Base-by-base conservation (phyloP, 1,140 invertebrate genomes). In the Theocolax elegans region DNA sequence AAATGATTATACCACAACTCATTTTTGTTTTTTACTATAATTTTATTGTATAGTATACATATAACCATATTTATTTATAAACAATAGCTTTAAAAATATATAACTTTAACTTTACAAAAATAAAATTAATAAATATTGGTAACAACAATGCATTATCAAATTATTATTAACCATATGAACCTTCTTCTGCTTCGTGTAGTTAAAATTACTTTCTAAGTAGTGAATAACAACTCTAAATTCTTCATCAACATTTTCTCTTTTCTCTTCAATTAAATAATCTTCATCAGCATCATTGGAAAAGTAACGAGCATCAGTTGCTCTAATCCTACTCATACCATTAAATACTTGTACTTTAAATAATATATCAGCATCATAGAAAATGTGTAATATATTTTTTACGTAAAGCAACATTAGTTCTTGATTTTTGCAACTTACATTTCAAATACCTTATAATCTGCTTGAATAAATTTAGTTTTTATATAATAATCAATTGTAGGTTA, bases 191-290 rank as follows among this genome's bases (percentile, higher is more conserved):
- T 85, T 94, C 90, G 77, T 92, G 84, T 13, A n/a, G n/a, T n/a
- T n/a, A n/a, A n/a, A 97, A 81, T 95, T 95, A 97, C 53, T 92
- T 88, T 71, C 95, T 91, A 73, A 96, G 92, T 51, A 87, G 83
- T 17, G 76, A 62, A 79, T 71, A 4, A 73, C 77, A 7, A 31
- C 74, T 88, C 89, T 44, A 77, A 84, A 38, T 82, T 76, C 71
- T n/a, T n/a, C n/a, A n/a, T n/a, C n/a, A n/a, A n/a, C n/a, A n/a
- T n/a, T n/a, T n/a, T n/a, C n/a, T n/a, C 54, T 46, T 13, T 15
- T 51, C 85, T 54, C 86, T 80, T 54, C 80, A 64, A 59, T 87
- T 74, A 62, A 78, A 75, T 73, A 85, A 75, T 54, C 79, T 72
- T 66, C 86, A 75, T 58, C 79, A 21, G 8, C 42, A 74, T 72